Conservation (phyloP, 2,113 vertebrate genomes). For the Ictidomys tridecemlineatus region DNA sequence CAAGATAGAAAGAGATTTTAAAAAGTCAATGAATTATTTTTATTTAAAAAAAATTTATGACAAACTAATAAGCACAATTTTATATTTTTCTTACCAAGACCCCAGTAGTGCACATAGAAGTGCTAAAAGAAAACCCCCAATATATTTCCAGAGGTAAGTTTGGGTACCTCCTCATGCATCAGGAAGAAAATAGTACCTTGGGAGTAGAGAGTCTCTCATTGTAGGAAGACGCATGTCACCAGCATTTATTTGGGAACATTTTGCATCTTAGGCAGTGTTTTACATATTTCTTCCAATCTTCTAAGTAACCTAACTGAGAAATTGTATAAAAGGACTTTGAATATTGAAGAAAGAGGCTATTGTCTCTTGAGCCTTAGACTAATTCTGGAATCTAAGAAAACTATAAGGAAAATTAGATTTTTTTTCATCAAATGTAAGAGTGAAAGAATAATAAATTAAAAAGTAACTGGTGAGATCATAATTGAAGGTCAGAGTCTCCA, state of each 20-base stretch:
- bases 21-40: no score
- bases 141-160: not conserved
- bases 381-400: no score
- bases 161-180: not conserved
- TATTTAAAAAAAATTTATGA: no score
- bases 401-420: no score
- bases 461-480: not conserved
- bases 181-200: not conserved
- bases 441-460: not conserved
- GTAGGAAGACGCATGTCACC: not conserved
- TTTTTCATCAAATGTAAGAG: not conserved
- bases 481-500: not conserved
- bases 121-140: not conserved
- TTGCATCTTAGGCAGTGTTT: not conserved
- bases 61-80: no score
- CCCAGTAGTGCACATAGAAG: no score
- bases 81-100: no score
- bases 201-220: not conserved
- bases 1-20: no score
- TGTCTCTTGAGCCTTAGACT: not conserved
- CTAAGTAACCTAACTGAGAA: not conserved
- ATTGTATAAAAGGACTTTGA: not conserved
- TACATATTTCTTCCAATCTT: not conserved
- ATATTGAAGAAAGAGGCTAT: not conserved
- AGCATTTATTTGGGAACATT: not conserved